Conservation (phyloP, 2,888 invertebrate genomes). For the Leptura quadrifasciata region DNA sequence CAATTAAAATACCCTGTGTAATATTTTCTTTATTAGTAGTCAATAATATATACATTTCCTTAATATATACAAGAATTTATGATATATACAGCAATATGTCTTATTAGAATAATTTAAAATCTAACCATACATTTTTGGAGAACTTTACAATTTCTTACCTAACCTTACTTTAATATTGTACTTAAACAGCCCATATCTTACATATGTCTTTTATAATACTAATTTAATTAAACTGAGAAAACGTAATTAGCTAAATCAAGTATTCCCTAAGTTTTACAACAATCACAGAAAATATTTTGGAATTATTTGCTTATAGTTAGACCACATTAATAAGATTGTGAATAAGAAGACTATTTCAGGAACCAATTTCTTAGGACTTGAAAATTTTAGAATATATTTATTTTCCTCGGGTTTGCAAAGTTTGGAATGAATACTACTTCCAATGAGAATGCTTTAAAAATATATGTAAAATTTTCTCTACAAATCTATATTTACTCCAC, state of each 20-base stretch:
- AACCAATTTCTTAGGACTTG: not conserved
- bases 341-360: not conserved
- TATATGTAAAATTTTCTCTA: too few relatives aligned
- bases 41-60: constrained; percentile 32
- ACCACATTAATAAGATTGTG: not conserved
- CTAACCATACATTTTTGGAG: constrained; percentile 10
- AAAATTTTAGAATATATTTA: not conserved
- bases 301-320: constrained; percentile 25
- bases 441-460: too few relatives aligned
- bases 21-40: constrained; percentile 9
- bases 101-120: not conserved
- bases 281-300: constrained; percentile 37
- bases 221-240: constrained; percentile 8
- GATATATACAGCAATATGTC: constrained; percentile 26
- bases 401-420: not conserved
- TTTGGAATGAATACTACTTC: too few relatives aligned
- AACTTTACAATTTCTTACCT: constrained; percentile 25
- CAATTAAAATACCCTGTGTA: constrained; percentile 39
- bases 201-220: constrained; percentile 34
- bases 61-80: constrained; percentile 30
- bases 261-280: not conserved
- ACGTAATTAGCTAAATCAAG: constrained; percentile 25
- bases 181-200: constrained; percentile 57
- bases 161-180: constrained; percentile 53
- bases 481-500: too few relatives aligned